Conservation (phyloP, 2,888 invertebrate species). For the Smittia aterrima region DNA sequence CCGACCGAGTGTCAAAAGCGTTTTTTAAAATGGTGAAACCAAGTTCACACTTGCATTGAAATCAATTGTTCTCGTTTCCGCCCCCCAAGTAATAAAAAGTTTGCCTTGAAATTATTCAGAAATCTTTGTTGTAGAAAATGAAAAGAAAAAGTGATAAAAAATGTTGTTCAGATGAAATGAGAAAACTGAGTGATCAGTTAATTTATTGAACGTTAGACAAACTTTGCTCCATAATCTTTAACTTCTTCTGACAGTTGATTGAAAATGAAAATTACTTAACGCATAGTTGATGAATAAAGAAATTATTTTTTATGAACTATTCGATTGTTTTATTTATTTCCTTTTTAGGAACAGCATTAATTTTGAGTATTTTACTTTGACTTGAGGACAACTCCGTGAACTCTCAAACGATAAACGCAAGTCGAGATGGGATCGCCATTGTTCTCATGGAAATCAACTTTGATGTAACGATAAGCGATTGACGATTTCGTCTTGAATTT, state of each 20-base stretch:
- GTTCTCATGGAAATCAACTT: neutral
- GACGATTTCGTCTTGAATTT: neutral
- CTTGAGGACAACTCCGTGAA: neutral
- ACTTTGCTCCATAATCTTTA: slow-evolving; percentile 6
- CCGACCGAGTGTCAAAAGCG: neutral
- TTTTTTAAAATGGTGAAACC: neutral
- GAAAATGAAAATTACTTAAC: neutral
- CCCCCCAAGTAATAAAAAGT: neutral
- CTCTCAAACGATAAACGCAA: neutral
- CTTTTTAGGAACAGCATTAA: no score
- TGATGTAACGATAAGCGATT: neutral
- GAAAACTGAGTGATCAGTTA: neutral
- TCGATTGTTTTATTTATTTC: neutral
- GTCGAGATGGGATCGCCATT: neutral
- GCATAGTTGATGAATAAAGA: neutral
- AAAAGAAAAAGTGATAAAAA: slow-evolving; percentile 2
- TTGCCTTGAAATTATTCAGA: neutral
- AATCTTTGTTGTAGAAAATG: neutral
- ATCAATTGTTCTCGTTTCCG: no score
- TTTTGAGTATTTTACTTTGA: neutral
- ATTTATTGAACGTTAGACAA: neutral
- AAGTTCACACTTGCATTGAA: neutral
- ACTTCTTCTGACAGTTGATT: neutral
- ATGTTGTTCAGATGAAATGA: neutral
- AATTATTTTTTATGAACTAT: neutral